Conservation (phyloP, 2,888 invertebrate genomes). For the Norana najaformis region DNA sequence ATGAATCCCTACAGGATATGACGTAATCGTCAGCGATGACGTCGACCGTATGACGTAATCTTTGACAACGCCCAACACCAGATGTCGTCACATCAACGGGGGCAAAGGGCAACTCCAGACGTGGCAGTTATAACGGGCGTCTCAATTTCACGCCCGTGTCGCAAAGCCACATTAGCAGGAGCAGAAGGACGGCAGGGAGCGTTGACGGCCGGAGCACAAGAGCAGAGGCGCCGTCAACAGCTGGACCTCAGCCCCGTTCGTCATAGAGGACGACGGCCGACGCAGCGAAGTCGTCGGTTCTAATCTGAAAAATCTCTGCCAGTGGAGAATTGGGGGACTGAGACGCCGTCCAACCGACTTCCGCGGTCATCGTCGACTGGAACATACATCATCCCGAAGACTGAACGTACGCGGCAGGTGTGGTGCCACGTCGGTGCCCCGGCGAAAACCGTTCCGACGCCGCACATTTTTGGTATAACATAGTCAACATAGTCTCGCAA, state of each 20-base stretch:
- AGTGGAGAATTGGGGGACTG: not conserved
- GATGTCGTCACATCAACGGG: not conserved
- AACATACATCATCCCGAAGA: not conserved
- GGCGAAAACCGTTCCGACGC: not conserved
- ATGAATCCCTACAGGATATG: not conserved
- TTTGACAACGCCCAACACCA: not conserved
- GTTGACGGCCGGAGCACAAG: not conserved
- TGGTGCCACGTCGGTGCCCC: not conserved
- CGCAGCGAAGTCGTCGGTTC: constrained; percentile 5
- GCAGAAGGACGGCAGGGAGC: not conserved
- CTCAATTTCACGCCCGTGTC: not conserved
- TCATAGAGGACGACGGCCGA: not conserved
- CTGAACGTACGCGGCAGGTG: not conserved
- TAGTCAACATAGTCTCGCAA: too few relatives aligned
- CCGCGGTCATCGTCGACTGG: not conserved
- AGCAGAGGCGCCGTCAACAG: not conserved
- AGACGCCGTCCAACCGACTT: not conserved
- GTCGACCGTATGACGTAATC: not conserved
- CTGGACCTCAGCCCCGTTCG: not conserved
- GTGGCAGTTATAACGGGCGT: not conserved
- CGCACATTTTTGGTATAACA: too few relatives aligned
- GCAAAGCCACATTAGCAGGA: not conserved
- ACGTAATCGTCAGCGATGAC: not conserved
- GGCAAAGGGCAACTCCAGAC: not conserved
- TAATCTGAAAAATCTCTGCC: not conserved